Conservation (phyloP, 2,888 invertebrate species). For the Sicus ferrugineus region DNA sequence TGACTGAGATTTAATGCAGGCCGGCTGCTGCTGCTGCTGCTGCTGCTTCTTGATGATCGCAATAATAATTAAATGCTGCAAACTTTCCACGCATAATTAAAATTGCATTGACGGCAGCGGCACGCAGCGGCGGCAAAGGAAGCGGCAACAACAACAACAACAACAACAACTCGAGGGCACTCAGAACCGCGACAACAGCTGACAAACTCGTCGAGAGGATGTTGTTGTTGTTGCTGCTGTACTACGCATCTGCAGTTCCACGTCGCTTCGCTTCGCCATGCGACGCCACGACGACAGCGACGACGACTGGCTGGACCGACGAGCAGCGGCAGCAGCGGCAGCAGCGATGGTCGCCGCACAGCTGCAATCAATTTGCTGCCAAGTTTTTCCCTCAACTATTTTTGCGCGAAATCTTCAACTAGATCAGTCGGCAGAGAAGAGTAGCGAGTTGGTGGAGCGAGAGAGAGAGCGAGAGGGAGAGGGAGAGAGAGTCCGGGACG, state of each 20-base stretch:
- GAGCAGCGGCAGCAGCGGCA: not conserved
- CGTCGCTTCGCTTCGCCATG: constrained; percentile 1
- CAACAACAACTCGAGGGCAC: not conserved
- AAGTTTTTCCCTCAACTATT: too few relatives aligned
- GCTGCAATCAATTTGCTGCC: constrained; percentile 39
- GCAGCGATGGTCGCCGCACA: constrained; percentile 31
- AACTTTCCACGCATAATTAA: constrained; percentile 36
- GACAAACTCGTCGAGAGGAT: not conserved
- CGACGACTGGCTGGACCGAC: not conserved
- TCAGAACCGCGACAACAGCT: constrained; percentile 22
- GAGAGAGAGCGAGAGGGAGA: too few relatives aligned
- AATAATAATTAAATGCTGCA: constrained; percentile 27
- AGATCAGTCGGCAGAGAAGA: too few relatives aligned
- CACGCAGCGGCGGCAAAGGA: not conserved
- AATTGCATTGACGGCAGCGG: constrained; percentile 8
- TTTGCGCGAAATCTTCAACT: too few relatives aligned
- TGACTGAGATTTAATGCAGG: too few relatives aligned
- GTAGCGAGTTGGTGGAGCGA: too few relatives aligned
- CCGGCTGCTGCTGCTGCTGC: not conserved
- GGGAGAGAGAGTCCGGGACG: too few relatives aligned
- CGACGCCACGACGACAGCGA: too few relatives aligned
- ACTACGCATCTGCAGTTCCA: constrained; percentile 6
- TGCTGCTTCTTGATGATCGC: constrained; percentile 19
- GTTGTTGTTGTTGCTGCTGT: constrained; percentile 3
- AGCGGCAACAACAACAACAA: not conserved